Percentiles rank a stretch among this genome's conserved stretches.
Conservation (phyloP, 2,797 vertebrate genomes). For the Microctenopoma steveboyesi region DNA sequence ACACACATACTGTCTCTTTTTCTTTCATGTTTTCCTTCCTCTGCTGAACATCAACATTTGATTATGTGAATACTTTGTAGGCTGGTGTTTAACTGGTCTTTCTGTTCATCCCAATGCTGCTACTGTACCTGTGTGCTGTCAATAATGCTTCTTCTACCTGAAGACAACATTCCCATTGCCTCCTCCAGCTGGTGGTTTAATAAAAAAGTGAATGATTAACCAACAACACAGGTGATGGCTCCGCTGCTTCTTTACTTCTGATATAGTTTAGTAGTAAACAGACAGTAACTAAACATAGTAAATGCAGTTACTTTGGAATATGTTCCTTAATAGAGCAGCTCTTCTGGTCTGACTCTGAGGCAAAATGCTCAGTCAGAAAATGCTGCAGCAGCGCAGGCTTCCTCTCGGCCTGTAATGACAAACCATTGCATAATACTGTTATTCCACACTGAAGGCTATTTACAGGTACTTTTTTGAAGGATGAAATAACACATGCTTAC, state of each 20-base stretch:
- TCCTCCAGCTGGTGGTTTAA: slow-evolving; percentile 77
- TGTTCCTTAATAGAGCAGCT: too few relatives aligned
- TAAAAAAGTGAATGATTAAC: slow-evolving; percentile 84
- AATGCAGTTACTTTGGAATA: background rate
- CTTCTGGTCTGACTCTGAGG: background rate
- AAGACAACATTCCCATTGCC: slow-evolving; percentile 58
- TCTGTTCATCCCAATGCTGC: slow-evolving; percentile 60
- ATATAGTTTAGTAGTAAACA: background rate
- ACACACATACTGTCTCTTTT: slow-evolving; percentile 1
- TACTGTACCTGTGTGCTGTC: slow-evolving; percentile 68
- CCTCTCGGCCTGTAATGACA: background rate
- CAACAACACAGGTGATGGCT: slow-evolving; percentile 52
- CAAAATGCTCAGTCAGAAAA: slow-evolving; percentile 14
- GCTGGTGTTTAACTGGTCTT: slow-evolving; percentile 50
- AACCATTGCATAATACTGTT: background rate
- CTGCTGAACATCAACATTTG: slow-evolving; percentile 24
- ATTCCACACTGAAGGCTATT: background rate
- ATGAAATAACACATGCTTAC: too few relatives aligned
- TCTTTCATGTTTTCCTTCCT: slow-evolving; percentile 13
- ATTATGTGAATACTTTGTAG: slow-evolving; percentile 51
- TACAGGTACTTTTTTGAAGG: background rate
- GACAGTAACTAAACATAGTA: background rate
- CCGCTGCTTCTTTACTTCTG: slow-evolving; percentile 6
- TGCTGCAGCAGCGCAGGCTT: background rate
- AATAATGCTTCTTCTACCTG: slow-evolving; percentile 66